Evolutionary conservation across 2,113 vertebrate species (phyloP).

Genomic region (Otus sunia): DNA sequence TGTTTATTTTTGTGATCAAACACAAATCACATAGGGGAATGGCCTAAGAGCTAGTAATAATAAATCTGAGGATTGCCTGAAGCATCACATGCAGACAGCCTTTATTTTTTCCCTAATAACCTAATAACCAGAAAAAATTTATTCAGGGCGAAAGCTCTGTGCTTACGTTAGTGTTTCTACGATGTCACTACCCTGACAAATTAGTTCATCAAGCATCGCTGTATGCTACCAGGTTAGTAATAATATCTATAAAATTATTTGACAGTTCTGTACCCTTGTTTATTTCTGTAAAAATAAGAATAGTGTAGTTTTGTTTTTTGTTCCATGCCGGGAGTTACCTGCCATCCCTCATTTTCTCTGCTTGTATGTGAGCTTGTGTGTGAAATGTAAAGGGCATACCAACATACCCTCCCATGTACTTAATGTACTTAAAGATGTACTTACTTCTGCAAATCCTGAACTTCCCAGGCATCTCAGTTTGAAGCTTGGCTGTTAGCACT

Average conservation of each 20-base stretch:
- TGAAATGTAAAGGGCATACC: not conserved
- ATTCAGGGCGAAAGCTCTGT: not conserved
- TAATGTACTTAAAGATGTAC: not conserved
- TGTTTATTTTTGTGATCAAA: constrained; percentile 24
- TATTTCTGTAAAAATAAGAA: constrained; percentile 6
- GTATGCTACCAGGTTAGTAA: not conserved
- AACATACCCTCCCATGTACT: not conserved
- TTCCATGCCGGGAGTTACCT: not conserved
- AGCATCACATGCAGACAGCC: not conserved
- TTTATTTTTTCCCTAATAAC: constrained; percentile 45
- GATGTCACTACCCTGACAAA: not conserved
- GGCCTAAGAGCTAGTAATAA: constrained; percentile 5
- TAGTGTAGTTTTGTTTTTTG: not conserved
- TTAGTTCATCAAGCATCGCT: not conserved
- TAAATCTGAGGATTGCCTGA: not conserved
- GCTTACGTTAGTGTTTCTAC: not conserved
- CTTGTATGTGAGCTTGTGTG: not conserved
- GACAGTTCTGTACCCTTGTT: not conserved
- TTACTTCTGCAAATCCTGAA: not conserved
- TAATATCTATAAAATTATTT: not conserved
- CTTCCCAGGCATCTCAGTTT: not conserved
- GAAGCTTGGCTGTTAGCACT: not conserved
- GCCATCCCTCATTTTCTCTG: not conserved
- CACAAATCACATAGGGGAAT: not conserved
- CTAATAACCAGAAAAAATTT: not conserved